Base-by-base conservation (phyloP, 30 jellyfish, hydroid and myxozoan genomes). In the Aurelia sp. region DNA sequence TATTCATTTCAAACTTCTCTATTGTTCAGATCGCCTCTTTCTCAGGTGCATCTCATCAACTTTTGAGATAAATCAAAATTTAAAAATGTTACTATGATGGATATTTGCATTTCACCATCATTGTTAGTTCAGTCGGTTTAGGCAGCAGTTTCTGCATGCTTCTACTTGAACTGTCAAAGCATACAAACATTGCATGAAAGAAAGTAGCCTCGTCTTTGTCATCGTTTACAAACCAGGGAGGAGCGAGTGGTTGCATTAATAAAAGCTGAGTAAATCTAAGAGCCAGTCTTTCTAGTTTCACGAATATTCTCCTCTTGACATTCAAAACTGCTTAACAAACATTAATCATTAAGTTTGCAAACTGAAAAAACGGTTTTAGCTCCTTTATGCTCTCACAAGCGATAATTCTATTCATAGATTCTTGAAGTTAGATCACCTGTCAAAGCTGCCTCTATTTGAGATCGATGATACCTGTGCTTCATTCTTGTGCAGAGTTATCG, bases 251-350 rank as follows among this genome's bases (percentile, higher is more conserved):
- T 77, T 23, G 69, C 85, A 62, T 66, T 82, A 27, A 62, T 57
- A 62, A 57, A 82, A 82, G 91, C 91, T 82, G 91, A 68, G 57
- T 58, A 74, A 82, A 82, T 62, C 21, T 61, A n/a, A 64, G 2
- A 20, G 51, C 67, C 40, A 27, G 53, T 63, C 79, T 70, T 69
- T 82, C 85, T 68, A 73, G 33, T 65, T 82, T 66, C 23, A 65
- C 60, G 62, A 82, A 82, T 71, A 82, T 48, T 71, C 77, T n/a
- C 58, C 84, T 68, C 91, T 82, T 40, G 85, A 82, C 74, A 69
- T 82, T 60, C 35, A 82, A 76, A 53, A 58, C 85, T 82, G 91
- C 71, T 70, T 17, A 52, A 74, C 63, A 76, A 82, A 82, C 58
- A 82, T 59, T 70, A 35, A 22, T 40, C 66, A 55, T 82, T 33